Evolutionary conservation across 2,888 invertebrate species (phyloP).

Genomic region (Ichneumon xanthorius): DNA sequence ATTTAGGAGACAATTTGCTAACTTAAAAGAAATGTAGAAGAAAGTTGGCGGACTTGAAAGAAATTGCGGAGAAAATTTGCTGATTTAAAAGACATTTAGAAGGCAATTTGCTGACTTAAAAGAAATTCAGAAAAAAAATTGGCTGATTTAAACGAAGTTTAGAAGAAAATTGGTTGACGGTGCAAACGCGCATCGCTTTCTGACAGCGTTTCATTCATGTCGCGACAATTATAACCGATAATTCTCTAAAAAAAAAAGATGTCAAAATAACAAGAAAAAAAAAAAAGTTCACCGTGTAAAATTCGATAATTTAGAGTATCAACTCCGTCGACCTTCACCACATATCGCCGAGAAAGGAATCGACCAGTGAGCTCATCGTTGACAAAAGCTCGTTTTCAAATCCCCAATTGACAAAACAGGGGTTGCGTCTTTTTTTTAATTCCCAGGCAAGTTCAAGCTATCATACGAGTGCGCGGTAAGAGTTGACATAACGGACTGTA

Average conservation of each 20-base stretch:
- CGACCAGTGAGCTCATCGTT: background rate
- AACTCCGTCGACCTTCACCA: background rate
- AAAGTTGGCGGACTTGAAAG: background rate
- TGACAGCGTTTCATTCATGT: too few species aligned
- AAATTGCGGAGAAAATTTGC: too few species aligned
- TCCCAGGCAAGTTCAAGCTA: constrained; percentile 8
- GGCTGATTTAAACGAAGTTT: background rate
- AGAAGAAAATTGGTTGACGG: too few species aligned
- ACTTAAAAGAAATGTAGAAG: too few species aligned
- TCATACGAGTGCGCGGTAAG: background rate
- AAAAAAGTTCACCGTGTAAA: too few species aligned
- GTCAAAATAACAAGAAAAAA: too few species aligned
- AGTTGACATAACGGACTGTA: constrained; percentile 33
- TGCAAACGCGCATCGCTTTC: too few species aligned
- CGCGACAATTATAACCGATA: too few species aligned
- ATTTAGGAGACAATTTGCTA: too few species aligned
- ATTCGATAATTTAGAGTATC: too few species aligned
- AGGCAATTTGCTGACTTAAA: background rate
- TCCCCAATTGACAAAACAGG: background rate
- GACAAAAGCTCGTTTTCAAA: background rate
- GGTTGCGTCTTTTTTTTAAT: background rate
- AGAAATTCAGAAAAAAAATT: background rate
- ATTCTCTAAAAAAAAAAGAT: too few species aligned
- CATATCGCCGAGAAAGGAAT: background rate
- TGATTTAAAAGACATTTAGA: too few species aligned